Conservation (phyloP, 2,797 vertebrate species). For the Megaceryle alcyon region DNA sequence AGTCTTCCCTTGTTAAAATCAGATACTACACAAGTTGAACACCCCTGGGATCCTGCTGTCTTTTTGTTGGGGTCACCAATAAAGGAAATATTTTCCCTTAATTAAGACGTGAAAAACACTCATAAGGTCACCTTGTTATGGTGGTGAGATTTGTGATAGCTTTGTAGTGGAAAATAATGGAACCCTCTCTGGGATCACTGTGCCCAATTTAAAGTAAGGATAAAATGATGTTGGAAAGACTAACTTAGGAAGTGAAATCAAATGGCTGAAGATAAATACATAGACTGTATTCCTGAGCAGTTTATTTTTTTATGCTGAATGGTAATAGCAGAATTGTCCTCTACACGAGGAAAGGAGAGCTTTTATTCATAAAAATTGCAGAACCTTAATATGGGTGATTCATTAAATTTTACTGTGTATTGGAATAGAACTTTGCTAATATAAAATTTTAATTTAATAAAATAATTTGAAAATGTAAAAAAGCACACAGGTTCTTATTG, state of each 20-base stretch:
- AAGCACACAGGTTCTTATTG: neutral
- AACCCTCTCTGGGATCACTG: neutral
- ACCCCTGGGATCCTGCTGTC: slow-evolving; percentile 8
- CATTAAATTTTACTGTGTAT: neutral
- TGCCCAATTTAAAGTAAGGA: neutral
- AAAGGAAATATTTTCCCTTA: slow-evolving; percentile 25
- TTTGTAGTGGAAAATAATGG: slow-evolving; percentile 19
- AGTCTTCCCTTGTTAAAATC: slow-evolving; percentile 5
- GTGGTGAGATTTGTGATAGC: neutral
- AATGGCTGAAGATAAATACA: neutral
- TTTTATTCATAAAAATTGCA: neutral
- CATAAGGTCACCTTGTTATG: neutral
- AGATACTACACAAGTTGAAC: neutral
- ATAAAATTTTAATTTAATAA: neutral
- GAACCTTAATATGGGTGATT: neutral
- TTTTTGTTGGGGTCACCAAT: slow-evolving; percentile 3
- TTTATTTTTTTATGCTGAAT: neutral
- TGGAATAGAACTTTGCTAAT: neutral
- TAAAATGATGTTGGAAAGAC: neutral
- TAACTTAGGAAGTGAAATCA: neutral
- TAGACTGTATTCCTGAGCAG: neutral
- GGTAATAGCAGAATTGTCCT: neutral
- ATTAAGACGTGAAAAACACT: neutral
- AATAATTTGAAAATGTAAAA: neutral
- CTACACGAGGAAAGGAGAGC: neutral